phyloP scores from a whole-genome alignment of 2,797 vertebrate species.

The Corythornis leucogaster region DNA sequence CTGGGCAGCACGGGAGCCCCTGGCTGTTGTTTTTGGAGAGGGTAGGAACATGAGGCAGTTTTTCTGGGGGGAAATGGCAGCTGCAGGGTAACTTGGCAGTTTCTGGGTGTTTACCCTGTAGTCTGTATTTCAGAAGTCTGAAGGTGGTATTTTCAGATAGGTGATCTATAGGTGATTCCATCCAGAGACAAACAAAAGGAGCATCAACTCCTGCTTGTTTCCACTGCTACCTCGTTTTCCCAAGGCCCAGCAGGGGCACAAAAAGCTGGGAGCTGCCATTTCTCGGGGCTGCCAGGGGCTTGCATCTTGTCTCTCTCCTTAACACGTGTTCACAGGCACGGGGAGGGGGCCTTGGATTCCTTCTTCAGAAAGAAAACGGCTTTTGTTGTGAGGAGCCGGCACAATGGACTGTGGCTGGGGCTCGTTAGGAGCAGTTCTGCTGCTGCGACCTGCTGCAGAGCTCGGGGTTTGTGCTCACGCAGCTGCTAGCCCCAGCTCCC shows the following conservation, averaged over 20 bases:
- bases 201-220: not conserved
- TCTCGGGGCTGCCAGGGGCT: not conserved
- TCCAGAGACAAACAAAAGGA: not conserved
- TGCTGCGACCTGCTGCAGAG: not conserved
- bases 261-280: not conserved
- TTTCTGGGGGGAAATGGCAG: not conserved
- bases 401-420: not conserved
- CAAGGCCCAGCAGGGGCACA: not conserved
- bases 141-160: not conserved
- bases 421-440: fast-evolving
- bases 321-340: not conserved
- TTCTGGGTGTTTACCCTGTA: not conserved
- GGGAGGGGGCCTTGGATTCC: not conserved
- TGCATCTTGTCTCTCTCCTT: not conserved
- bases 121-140: not conserved
- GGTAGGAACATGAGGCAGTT: not conserved
- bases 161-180: not conserved
- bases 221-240: not conserved
- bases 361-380: not conserved
- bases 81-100: not conserved
- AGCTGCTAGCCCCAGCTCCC: too few relatives aligned
- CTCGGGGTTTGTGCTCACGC: not conserved
- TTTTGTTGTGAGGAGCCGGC: not conserved
- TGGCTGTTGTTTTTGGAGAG: not conserved
- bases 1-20: not conserved